Conservation (phyloP, 2,888 invertebrate species). For the Phaonia tiefii region DNA sequence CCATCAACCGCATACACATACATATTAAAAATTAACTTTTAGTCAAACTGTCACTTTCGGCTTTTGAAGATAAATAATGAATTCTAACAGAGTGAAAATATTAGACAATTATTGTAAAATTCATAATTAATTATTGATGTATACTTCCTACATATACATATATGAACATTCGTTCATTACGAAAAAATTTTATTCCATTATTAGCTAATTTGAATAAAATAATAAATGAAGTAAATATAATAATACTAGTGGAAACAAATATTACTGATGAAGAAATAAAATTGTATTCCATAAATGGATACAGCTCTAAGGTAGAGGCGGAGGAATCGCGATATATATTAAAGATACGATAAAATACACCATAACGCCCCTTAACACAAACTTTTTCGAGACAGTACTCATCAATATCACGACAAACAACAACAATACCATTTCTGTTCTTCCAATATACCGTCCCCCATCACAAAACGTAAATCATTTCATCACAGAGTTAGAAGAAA, state of each 20-base stretch:
- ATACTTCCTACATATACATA: too few relatives aligned
- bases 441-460: background rate
- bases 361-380: background rate
- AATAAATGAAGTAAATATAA: background rate
- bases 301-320: background rate
- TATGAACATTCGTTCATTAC: too few relatives aligned
- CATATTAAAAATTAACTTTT: too few relatives aligned
- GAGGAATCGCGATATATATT: background rate
- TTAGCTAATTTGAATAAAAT: background rate
- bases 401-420: background rate
- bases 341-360: background rate
- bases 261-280: background rate
- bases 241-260: too few relatives aligned
- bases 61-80: too few relatives aligned
- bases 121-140: too few relatives aligned
- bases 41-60: too few relatives aligned
- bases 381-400: background rate
- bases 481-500: background rate
- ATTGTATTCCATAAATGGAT: constrained; percentile 1
- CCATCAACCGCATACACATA: too few relatives aligned
- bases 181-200: background rate
- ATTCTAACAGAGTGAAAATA: too few relatives aligned
- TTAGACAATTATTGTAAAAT: too few relatives aligned
- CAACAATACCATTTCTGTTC: too few relatives aligned
- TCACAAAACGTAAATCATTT: background rate